Base-by-base conservation (phyloP, 1,140 invertebrate genomes). In the Drosophila lini region DNA sequence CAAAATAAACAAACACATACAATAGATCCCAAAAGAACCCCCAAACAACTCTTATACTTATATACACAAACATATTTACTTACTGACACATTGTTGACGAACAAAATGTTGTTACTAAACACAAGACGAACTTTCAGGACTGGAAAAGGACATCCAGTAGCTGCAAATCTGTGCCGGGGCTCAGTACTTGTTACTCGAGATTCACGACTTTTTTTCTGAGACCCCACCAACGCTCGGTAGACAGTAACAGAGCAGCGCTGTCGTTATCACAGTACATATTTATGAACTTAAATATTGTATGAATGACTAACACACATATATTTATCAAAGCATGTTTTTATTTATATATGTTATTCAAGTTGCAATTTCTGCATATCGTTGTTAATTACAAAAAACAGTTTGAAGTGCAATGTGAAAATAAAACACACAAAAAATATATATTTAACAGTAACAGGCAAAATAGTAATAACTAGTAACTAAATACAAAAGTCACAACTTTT, bases 1-100 rank as follows among this genome's bases (percentile, higher is more conserved):
- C 80, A 89, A 89, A 55, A 88, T 88, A 88, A 88, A 88, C 85
- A 89, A 80, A 86, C 84, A 63, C 83, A 71, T 78, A 77, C 64
- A 74, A 76, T 56, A 83, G 59, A 56, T 53, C 62, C 62, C 57
- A 41, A 59, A 70, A 70, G 60, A 74, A 63, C 47, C 58, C 62
- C 45, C 45, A 63, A 58, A 69, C 61, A 73, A 73, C 55, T 76
- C 38, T 71, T 60, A 64, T 59, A 57, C 41, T 34, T 58, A 63
- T 58, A 62, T 7, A 38, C 32, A 22, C 19, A 45, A 16, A 50
- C 19, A 55, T 55, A 55, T 38, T 53, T 38, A 55, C 50, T 7
- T 36, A 36, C 16, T 52, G 41, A 78, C 61, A 70, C 41, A 67
- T 42, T 77, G 56, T 78, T 60, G 45, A 53, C 48, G 25, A n/a